Evolutionary conservation across 2,797 vertebrate species (phyloP), one percentile per base, ranked within the genome.

Genomic region (Typhlichthys subterraneus): DNA sequence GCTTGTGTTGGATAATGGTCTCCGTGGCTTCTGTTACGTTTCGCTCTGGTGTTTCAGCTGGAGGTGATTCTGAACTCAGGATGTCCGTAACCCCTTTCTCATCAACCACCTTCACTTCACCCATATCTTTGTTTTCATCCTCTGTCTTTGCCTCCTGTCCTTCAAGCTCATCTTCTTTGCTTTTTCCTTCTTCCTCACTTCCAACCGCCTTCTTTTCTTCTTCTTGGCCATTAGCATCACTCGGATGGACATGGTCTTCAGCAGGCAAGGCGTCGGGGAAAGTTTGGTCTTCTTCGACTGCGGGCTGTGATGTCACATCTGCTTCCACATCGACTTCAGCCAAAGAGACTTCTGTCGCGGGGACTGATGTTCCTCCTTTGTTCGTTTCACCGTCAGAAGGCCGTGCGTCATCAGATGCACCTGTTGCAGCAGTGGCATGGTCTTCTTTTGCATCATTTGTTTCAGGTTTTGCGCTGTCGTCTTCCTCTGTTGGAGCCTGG

Each of bases 201-300:
- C 70, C 76, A 0, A 54, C 58, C 12, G 59, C 76, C 15, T 72
- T 71, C 17, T 70, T 57, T 1, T 46, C 67, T 3, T 33, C 61
- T 3, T 61, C 78, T 59, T 86, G 17, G 0, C 70, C 80, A 65
- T 90, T 90, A 0, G 61, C 64, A 23, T 81, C 74, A 29, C 67
- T 84, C 0, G 59, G 54, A 1, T 63, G 64, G 51, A 52, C 63
- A 54, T 70, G 68, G 56, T 88, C 87, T 8, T 82, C 81, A 45
- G 80, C 65, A 12, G 84, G 78, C 0, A 86, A 84, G 53, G 76
- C 12, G 0, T 19, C 91, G 86, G 1, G 67, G 80, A 13, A 64
- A 55, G 60, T 85, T 80, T n/a, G 84, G 57, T 86, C 80, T 5
- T 54, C 67, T 38, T 67, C 49, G 12, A 29, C 71, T 58, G 81